Evolutionary conservation across 92 coral and sea anemone species (phyloP), one percentile per base, ranked within the genome.

Genomic region (Blastomussa wellsi): DNA sequence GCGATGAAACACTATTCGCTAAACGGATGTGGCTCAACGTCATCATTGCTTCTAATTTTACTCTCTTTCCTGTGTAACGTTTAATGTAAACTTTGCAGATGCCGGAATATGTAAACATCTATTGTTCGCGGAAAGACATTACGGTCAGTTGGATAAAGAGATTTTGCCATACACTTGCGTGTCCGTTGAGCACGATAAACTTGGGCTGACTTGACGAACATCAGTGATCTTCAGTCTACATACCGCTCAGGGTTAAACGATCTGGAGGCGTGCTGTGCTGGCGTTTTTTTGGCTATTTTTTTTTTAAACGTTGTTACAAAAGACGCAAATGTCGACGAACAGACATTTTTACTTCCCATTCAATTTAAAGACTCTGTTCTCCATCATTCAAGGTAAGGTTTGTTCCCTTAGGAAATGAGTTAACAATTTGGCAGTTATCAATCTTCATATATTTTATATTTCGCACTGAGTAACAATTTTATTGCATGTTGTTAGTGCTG

Each of bases 1-100:
- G 37, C 41, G 26, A 24, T 71, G 12, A 47, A n/a, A 41, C 16
- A 69, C 49, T 28, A 22, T 70, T 10, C 42, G 37, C 33, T 48
- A 72, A 81, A 71, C 86, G 78, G 86, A 82, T 71, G 62, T 24
- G 57, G 17, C 35, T 47, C 52, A 8, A 79, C 78, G 78, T 82
- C 86, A 52, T 82, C 78, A 8, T 51, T 26, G 5, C 60, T 38
- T 48, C 9, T 49, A 69, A 48, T 81, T 66, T 48, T 24, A 51
- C 12, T 35, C 24, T 72, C 36, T 36, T 82, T 71, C 52, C 86
- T 53, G 51, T 35, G 78, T 37, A 74, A 22, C 32, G 14, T 82
- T 42, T 71, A 24, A 70, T 51, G 65, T 52, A 72, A 82, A 69
- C 78, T 81, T 9, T 48, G 22, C n/a, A 49, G 76, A 69, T 52